Evolutionary conservation across 2,888 invertebrate genomes (phyloP).

Genomic region (Hypomecis atomaria): DNA sequence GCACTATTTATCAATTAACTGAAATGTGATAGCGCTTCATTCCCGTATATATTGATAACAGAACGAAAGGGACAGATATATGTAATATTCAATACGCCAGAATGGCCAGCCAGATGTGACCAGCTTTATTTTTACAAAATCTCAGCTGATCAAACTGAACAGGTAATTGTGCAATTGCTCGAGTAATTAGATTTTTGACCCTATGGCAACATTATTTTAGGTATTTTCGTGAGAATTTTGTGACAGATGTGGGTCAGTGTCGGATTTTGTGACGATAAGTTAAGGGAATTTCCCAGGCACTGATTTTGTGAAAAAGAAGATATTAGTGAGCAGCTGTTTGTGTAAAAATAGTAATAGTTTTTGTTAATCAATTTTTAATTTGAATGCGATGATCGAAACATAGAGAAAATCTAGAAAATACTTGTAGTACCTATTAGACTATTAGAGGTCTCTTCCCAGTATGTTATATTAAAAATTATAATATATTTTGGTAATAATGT

Average conservation of each 20-base stretch:
- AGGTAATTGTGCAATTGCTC: slow-evolving; percentile 56
- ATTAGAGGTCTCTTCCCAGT: too few relatives aligned
- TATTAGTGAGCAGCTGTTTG: background rate
- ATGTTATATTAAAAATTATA: too few relatives aligned
- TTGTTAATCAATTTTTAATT: too few relatives aligned
- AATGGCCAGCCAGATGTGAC: slow-evolving; percentile 53
- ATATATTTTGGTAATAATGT: too few relatives aligned
- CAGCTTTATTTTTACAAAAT: slow-evolving; percentile 63
- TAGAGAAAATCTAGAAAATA: too few relatives aligned
- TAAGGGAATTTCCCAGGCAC: slow-evolving; percentile 13
- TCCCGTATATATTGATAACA: too few relatives aligned
- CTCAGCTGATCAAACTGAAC: slow-evolving; percentile 62
- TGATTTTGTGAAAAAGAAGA: slow-evolving; percentile 4
- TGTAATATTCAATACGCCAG: background rate
- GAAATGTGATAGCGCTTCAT: too few relatives aligned
- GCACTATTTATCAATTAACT: too few relatives aligned
- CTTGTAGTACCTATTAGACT: too few relatives aligned
- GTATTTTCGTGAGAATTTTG: slow-evolving; percentile 66
- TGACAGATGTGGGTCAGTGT: slow-evolving; percentile 66
- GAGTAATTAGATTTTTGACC: slow-evolving; percentile 51
- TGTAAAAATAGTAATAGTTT: too few relatives aligned
- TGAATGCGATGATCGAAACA: too few relatives aligned
- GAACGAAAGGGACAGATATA: background rate
- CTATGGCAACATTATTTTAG: slow-evolving; percentile 33
- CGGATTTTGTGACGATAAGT: slow-evolving; percentile 26